Evolutionary conservation across 2,797 vertebrate genomes (phyloP).

Genomic region (Tragelaphus oryx): DNA sequence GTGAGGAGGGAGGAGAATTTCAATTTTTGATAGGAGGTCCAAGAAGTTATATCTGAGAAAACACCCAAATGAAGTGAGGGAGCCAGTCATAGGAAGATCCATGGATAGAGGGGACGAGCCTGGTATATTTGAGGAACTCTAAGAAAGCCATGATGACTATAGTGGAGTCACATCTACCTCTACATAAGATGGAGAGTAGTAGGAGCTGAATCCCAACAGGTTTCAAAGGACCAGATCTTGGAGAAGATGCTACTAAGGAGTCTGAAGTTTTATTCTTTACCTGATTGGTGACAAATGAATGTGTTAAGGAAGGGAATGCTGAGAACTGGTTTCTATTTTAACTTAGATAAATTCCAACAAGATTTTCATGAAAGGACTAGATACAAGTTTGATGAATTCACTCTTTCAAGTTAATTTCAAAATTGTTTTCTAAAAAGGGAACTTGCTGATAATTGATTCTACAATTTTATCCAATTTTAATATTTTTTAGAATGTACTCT

Average conservation of each 20-base stretch:
- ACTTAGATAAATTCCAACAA: not conserved
- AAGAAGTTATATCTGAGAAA: not conserved
- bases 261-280: not conserved
- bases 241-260: not conserved
- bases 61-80: not conserved
- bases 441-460: not conserved
- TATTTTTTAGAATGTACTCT: not conserved
- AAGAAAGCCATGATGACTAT: not conserved
- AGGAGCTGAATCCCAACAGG: not conserved
- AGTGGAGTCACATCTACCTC: not conserved
- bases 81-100: not conserved
- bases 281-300: not conserved
- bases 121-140: not conserved
- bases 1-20: fast-evolving
- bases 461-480: not conserved
- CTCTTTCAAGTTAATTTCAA: not conserved
- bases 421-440: not conserved
- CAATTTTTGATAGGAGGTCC: not conserved
- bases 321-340: not conserved
- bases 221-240: not conserved
- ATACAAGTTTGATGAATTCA: not conserved
- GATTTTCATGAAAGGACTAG: not conserved
- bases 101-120: too few species aligned
- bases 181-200: fast-evolving
- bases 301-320: not conserved